phyloP scores from a whole-genome alignment of 2,888 invertebrate genomes.

The Saturnia pavonia region DNA sequence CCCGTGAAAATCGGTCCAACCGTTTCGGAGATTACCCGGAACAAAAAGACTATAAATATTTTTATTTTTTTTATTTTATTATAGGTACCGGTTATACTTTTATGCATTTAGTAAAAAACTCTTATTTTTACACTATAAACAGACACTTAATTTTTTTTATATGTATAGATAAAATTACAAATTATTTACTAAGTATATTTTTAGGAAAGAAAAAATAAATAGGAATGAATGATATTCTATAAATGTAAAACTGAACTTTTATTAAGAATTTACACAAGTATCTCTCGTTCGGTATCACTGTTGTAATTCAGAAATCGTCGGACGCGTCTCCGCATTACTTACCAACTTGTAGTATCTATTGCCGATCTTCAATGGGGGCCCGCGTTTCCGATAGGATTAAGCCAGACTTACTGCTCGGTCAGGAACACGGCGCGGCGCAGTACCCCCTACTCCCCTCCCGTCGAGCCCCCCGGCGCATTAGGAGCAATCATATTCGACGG shows the following conservation, averaged over 20 bases:
- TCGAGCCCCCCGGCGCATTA: constrained; percentile 65
- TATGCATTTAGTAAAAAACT: too few relatives aligned
- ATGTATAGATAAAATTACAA: too few relatives aligned
- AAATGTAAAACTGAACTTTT: not conserved
- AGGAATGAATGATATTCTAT: too few relatives aligned
- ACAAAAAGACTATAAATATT: too few relatives aligned
- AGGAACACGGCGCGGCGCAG: constrained; percentile 74
- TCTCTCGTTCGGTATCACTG: not conserved
- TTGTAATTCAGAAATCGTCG: constrained; percentile 44
- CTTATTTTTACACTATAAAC: too few relatives aligned
- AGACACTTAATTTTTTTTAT: too few relatives aligned
- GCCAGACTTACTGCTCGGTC: constrained; percentile 81
- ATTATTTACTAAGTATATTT: too few relatives aligned
- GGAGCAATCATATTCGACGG: constrained; percentile 81
- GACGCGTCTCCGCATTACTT: constrained; percentile 48
- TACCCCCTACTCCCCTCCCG: constrained; percentile 42
- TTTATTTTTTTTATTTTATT: too few relatives aligned
- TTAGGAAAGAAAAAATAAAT: too few relatives aligned
- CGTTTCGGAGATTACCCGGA: too few relatives aligned
- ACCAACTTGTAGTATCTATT: constrained; percentile 49
- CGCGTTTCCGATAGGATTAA: constrained; percentile 81
- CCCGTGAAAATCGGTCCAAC: too few relatives aligned
- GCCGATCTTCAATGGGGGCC: constrained; percentile 77
- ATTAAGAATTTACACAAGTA: not conserved
- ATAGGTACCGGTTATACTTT: too few relatives aligned